phyloP scores from a whole-genome alignment of 2,797 vertebrate species.

The Monodelphis domestica region DNA sequence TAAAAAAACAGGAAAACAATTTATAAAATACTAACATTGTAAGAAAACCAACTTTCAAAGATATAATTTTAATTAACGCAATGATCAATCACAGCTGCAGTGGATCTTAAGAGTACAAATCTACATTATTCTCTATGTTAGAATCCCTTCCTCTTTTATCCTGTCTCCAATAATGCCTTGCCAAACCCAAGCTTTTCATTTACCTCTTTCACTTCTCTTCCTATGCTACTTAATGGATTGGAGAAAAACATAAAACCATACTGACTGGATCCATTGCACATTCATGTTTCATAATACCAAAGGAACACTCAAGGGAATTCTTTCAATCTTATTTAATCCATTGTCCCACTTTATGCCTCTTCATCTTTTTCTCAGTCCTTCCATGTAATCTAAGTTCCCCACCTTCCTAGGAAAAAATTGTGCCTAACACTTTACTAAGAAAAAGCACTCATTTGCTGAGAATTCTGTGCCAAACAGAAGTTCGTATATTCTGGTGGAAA shows the following conservation, averaged over 20 bases:
- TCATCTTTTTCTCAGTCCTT: neutral
- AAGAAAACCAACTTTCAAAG: neutral
- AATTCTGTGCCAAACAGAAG: neutral
- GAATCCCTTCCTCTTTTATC: neutral
- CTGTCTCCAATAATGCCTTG: neutral
- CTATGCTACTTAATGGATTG: neutral
- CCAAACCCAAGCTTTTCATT: neutral
- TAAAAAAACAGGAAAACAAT: neutral
- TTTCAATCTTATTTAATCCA: neutral
- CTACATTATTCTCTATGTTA: neutral
- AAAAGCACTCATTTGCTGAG: neutral
- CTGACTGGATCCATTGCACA: neutral
- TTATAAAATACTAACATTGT: neutral
- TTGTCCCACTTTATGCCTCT: neutral
- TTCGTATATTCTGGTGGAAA: neutral
- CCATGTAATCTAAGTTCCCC: neutral
- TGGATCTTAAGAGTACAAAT: neutral
- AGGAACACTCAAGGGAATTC: neutral
- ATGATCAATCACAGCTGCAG: neutral
- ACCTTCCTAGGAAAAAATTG: neutral
- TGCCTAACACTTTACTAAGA: neutral
- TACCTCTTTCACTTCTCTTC: neutral
- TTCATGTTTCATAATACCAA: neutral
- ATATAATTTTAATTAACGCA: neutral
- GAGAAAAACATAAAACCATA: no score